These are phyloP conservation scores for Choristoneura fumiferana DNA, from an alignment of 1,140 invertebrate species.

Conservation along the genomic window DNA sequence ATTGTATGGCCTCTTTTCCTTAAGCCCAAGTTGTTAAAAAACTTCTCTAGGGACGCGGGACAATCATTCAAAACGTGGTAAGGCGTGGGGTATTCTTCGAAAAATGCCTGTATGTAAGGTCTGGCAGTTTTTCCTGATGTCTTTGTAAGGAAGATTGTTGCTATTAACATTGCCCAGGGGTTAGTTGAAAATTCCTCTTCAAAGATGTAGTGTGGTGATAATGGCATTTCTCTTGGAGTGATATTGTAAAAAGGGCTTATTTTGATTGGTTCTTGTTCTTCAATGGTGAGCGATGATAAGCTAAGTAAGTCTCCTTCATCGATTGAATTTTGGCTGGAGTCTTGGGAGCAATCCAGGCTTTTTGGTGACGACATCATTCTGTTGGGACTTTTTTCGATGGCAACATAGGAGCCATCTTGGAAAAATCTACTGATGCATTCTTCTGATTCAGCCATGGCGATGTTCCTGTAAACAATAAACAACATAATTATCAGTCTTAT, in stretches of 20 bases:
- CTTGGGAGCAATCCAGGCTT: constrained; percentile 30
- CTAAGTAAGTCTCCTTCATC: constrained; percentile 49
- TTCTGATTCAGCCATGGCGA: constrained; percentile 34
- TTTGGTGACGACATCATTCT: constrained; percentile 25
- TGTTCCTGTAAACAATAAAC: constrained; percentile 26
- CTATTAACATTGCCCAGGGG: constrained; percentile 78
- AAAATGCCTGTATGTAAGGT: constrained; percentile 72
- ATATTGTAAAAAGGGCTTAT: constrained; percentile 66
- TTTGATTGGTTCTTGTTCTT: constrained; percentile 53
- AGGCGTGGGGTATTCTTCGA: constrained; percentile 72
- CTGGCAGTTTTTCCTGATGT: constrained; percentile 72
- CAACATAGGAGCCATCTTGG: constrained; percentile 23
- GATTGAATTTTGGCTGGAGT: constrained; percentile 45
- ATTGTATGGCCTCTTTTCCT: constrained; percentile 74
- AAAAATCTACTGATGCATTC: constrained; percentile 57
- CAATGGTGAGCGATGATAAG: constrained; percentile 58
- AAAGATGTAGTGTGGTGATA: constrained; percentile 77
- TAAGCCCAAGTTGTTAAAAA: constrained; percentile 75
- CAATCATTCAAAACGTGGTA: constrained; percentile 65
- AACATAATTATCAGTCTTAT: too few species aligned
- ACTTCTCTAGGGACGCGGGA: constrained; percentile 64
- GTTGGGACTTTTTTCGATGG: constrained; percentile 27
- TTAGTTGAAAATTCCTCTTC: constrained; percentile 77
- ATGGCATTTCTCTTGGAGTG: constrained; percentile 63
- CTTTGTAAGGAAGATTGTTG: constrained; percentile 79